Base-by-base conservation (phyloP, 2,113 vertebrate species). In the Pampusana beccarii region DNA sequence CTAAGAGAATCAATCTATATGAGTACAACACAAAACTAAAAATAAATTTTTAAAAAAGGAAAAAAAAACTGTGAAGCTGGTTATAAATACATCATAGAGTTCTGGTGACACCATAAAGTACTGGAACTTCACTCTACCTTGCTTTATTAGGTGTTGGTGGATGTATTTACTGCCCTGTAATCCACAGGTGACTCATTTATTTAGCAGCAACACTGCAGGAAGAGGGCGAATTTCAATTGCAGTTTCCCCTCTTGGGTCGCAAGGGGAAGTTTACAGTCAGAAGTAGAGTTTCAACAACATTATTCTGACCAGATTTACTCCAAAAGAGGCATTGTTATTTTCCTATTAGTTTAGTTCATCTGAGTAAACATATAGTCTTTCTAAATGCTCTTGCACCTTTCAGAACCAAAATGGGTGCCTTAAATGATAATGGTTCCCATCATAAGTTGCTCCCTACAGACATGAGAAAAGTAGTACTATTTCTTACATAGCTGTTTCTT, bases 121-220 rank as follows among this genome's bases (percentile, higher is more conserved):
- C 91, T 88, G 58, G 29, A 95, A 97, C 88, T 95, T 97, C 97
- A 96, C 74, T 94, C 80, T 95, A 84, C 80, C 62, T 93, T 96
- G 79, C 93, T 98, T 98, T 98, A 98, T 98, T 93, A 89, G 82
- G 92, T 97, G 97, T 94, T 90, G 31, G 91, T 88, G 79, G 89
- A 93, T 97, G 85, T 97, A 98, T 97, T 98, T 98, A 98, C 95
- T 91, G 85, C 56, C 50, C 92, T 85, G 91, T 95, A 96, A 96
- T 95, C 98, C 95, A 96, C 91, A 88, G 90, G 80, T 93, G 86
- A 87, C 62, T 97, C 95, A 97, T 97, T 98, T 92, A 98, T 97
- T 97, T 94, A 97, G 92, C 90, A 97, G 95, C 92, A 97, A 33
- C 54, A 86, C 70, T 96, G 78, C 61, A 85, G 64, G 60, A 95